phyloP scores from a whole-genome alignment of 2,888 invertebrate species.

The Eupithecia vulgata region DNA sequence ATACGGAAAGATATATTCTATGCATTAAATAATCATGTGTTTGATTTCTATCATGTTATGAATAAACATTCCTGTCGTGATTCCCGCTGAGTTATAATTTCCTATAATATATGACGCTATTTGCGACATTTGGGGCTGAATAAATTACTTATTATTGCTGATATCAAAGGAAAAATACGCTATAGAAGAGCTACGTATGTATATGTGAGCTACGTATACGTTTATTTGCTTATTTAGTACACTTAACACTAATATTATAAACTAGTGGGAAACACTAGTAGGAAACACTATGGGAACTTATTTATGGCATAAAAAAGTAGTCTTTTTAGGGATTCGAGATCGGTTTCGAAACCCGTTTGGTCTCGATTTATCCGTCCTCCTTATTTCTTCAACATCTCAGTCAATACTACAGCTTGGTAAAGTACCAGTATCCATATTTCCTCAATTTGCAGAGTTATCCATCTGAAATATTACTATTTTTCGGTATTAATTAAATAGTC shows the following conservation, averaged over 20 bases:
- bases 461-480: too few relatives aligned
- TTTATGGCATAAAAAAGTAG: too few relatives aligned
- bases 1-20: slow-evolving; percentile 46
- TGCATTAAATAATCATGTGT: slow-evolving; percentile 31
- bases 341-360: too few relatives aligned
- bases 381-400: too few relatives aligned
- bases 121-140: slow-evolving; percentile 28
- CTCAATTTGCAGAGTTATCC: too few relatives aligned
- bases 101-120: slow-evolving; percentile 22
- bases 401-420: too few relatives aligned
- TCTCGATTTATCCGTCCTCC: too few relatives aligned
- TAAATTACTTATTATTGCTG: slow-evolving; percentile 18
- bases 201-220: not conserved
- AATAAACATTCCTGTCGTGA: slow-evolving; percentile 31
- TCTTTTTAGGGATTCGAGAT: too few relatives aligned
- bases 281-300: too few relatives aligned
- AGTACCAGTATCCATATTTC: too few relatives aligned
- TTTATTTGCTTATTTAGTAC: not conserved
- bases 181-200: not conserved
- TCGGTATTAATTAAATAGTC: too few relatives aligned
- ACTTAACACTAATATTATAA: not conserved
- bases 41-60: slow-evolving; percentile 32
- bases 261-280: too few relatives aligned
- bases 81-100: slow-evolving; percentile 29
- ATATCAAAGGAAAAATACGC: slow-evolving; percentile 5